A percentile compares a stretch with the other conserved stretches of the same genome.
Evolutionary conservation across 2,797 vertebrate species (phyloP).

Genomic region (Chelmon rostratus): DNA sequence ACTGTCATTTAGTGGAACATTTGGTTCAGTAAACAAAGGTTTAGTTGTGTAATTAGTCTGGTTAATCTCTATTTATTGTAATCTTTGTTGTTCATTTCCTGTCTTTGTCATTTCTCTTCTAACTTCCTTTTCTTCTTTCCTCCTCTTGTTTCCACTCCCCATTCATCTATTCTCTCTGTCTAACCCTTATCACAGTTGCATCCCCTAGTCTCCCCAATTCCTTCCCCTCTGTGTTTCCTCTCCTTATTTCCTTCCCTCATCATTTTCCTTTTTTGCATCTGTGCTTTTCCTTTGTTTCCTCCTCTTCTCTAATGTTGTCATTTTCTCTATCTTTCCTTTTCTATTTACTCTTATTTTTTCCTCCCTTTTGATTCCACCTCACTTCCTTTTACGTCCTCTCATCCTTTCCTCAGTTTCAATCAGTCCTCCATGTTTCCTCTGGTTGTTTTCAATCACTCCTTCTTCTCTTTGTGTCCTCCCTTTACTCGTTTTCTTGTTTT

Average conservation of each 20-base stretch:
- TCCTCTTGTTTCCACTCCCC: background rate
- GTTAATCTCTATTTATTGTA: slow-evolving; percentile 11
- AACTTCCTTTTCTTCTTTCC: background rate
- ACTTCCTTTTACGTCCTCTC: no score
- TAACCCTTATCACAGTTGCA: background rate
- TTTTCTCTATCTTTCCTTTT: background rate
- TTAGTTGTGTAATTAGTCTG: slow-evolving; percentile 11
- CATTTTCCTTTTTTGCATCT: background rate
- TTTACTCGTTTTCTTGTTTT: background rate
- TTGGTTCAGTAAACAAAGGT: slow-evolving; percentile 22
- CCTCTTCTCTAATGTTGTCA: background rate
- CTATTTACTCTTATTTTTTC: background rate
- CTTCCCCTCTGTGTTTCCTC: background rate
- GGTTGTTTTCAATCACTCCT: background rate
- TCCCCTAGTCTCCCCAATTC: no score
- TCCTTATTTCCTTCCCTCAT: background rate
- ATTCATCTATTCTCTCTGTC: background rate
- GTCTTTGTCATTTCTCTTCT: background rate
- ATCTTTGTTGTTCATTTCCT: background rate
- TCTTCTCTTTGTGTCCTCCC: background rate
- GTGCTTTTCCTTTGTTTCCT: background rate
- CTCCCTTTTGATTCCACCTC: no score
- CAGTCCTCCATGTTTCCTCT: background rate
- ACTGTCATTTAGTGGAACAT: slow-evolving; percentile 9
- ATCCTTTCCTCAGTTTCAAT: no score